Percentiles rank a stretch among this genome's conserved stretches.
phyloP scores from a whole-genome alignment of 2,888 invertebrate genomes.

The Ariolimax columbianus region DNA sequence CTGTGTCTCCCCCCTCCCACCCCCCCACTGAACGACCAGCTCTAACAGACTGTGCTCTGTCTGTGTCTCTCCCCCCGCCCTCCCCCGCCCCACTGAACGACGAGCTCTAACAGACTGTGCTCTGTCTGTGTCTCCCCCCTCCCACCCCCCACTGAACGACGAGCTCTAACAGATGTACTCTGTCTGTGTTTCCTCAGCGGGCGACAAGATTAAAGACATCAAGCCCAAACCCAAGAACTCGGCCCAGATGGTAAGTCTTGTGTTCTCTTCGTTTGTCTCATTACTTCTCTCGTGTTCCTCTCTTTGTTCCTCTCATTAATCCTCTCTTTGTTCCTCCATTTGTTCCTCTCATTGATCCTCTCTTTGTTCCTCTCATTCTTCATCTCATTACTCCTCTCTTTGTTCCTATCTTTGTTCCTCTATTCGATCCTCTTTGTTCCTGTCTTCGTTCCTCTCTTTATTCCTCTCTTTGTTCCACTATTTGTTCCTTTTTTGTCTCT shows the following conservation, averaged over 20 bases:
- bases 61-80: too few species aligned
- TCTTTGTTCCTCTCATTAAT: background rate
- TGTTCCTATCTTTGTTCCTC: too few species aligned
- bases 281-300: background rate
- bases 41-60: too few species aligned
- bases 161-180: slow-evolving; percentile 17
- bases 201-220: slow-evolving; percentile 87
- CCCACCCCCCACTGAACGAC: too few species aligned
- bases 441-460: background rate
- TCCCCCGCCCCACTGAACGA: too few species aligned
- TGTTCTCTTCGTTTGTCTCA: slow-evolving; percentile 2
- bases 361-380: background rate
- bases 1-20: too few species aligned
- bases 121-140: too few species aligned
- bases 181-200: slow-evolving; percentile 82
- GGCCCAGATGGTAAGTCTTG: slow-evolving; percentile 90
- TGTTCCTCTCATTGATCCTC: background rate
- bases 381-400: background rate
- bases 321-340: background rate
- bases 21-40: too few species aligned
- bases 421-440: too few species aligned
- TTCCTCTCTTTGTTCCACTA: background rate
- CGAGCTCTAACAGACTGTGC: too few species aligned
- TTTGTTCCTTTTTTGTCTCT: background rate
- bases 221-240: slow-evolving; percentile 92